Evolutionary conservation across 2,888 invertebrate species (phyloP), one percentile per base, ranked within the genome.

Genomic region (Galerucella calmariensis): DNA sequence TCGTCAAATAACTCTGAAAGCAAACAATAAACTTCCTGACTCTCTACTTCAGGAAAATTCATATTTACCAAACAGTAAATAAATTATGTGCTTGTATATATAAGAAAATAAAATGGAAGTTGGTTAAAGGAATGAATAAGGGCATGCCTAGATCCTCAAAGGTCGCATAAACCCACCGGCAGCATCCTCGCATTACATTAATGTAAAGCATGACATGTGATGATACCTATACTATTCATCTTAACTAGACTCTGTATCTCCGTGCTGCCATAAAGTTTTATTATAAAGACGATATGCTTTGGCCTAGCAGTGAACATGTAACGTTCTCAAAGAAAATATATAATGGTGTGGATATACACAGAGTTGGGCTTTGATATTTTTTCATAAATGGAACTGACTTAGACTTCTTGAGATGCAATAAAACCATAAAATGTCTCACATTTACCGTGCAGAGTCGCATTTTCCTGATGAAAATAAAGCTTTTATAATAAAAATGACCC

Each of bases 261-360:
- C 77, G 78, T 78, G 78, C 81, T 79, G 77, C 82, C 81, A 83
- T 83, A 83, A 83, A 83, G 78, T 83, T 82, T 81, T 79, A 83
- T 83, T 83, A 81, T 70, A 53, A 67, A 35, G 63, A 53, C 69
- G 51, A 65, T 46, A 65, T 65, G 63, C 63, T 44, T 9, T 65
- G 63, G 63, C 20, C 63, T 65, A 20, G 63, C 46, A 65, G 61
- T 14, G 44, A 62, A 44, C 16, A 24, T 53, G 69, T 53, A 53
- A 41, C 69, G 61, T 61, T 24, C 35, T 69, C 41, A 53, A 69
- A 48, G 46, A 65, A 65, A 65, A 46, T 6, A 58, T 35, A n/a
- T n/a, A 27, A 24, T 27, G 46, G 27, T 27, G n/a, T 20, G 59
- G 14, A 46, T 24, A n/a, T 53, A 44, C 24, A 14, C 68, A 68